These are phyloP conservation scores for Palythoa caribaeorum DNA, from an alignment of 92 coral and sea anemone species.

Conservation along the genomic window DNA sequence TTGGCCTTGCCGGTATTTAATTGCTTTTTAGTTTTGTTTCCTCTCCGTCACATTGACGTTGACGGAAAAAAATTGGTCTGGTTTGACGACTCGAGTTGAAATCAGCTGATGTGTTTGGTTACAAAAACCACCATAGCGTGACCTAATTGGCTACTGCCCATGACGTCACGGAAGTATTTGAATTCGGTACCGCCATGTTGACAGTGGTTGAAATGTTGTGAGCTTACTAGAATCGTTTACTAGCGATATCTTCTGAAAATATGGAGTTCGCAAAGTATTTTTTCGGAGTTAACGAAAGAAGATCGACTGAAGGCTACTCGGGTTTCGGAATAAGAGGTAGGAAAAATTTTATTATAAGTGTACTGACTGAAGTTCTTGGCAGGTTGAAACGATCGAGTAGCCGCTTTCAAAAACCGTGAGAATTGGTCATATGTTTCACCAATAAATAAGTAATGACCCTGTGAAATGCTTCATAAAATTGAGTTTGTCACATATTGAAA, in stretches of 20 bases:
- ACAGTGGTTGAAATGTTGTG: constrained; percentile 50
- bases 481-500: background rate
- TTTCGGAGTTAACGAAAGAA: constrained; percentile 77
- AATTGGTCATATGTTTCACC: constrained; percentile 46
- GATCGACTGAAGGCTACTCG: constrained; percentile 80
- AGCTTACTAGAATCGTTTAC: constrained; percentile 45
- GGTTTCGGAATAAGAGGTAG: constrained; percentile 82
- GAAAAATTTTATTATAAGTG: background rate
- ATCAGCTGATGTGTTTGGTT: no score
- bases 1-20: no score
- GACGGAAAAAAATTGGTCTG: no score
- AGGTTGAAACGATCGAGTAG: constrained; percentile 9
- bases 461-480: constrained; percentile 29
- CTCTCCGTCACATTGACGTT: no score
- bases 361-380: background rate
- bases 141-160: constrained; percentile 71
- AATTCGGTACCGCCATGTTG: constrained; percentile 76
- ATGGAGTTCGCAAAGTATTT: constrained; percentile 88
- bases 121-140: constrained; percentile 1
- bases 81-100: no score
- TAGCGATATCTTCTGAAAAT: background rate
- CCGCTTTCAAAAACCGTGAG: constrained; percentile 30
- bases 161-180: constrained; percentile 80
- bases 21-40: no score
- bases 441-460: constrained; percentile 38